Evolutionary conservation across 2,888 invertebrate species (phyloP).

Genomic region (Trachelus iudaicus): DNA sequence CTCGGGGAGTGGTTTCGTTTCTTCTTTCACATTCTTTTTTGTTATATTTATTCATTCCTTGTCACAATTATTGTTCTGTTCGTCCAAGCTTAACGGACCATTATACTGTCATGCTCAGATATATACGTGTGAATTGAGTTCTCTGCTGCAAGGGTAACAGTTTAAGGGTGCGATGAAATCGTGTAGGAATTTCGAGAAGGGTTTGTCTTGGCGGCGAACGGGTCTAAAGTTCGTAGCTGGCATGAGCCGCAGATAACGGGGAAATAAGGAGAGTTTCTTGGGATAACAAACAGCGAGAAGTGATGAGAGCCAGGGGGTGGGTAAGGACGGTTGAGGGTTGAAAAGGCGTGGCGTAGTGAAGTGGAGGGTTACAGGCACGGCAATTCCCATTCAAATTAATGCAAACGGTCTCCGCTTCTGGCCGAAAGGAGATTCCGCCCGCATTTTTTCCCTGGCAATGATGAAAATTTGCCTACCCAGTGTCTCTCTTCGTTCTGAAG

Average conservation of each 20-base stretch:
- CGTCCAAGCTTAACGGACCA: not conserved
- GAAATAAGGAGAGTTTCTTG: slow-evolving; percentile 29
- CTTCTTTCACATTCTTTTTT: slow-evolving; percentile 16
- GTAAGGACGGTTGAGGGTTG: slow-evolving; percentile 20
- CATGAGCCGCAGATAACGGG: slow-evolving; percentile 31
- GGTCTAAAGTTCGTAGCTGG: not conserved
- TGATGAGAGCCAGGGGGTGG: slow-evolving; percentile 38
- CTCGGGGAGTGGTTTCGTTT: slow-evolving; percentile 6
- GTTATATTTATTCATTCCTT: not conserved
- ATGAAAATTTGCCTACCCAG: slow-evolving; percentile 44
- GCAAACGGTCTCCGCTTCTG: slow-evolving; percentile 46
- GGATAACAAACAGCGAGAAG: slow-evolving; percentile 45
- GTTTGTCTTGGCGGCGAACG: not conserved
- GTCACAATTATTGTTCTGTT: not conserved
- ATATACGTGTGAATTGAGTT: not conserved
- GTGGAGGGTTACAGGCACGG: slow-evolving; percentile 34
- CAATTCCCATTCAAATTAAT: slow-evolving; percentile 59
- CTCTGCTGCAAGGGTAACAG: not conserved
- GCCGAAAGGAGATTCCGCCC: slow-evolving; percentile 43
- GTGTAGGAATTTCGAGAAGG: not conserved
- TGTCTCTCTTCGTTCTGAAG: slow-evolving; percentile 7
- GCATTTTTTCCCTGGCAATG: slow-evolving; percentile 41
- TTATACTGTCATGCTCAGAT: not conserved
- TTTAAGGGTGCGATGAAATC: not conserved
- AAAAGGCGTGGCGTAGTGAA: slow-evolving; percentile 19